A percentile compares a stretch with the other conserved stretches of the same genome.
These are phyloP conservation scores for Pseudomyrmex pallidus DNA, from an alignment of 1,140 invertebrate genomes.

Conservation along the genomic window DNA sequence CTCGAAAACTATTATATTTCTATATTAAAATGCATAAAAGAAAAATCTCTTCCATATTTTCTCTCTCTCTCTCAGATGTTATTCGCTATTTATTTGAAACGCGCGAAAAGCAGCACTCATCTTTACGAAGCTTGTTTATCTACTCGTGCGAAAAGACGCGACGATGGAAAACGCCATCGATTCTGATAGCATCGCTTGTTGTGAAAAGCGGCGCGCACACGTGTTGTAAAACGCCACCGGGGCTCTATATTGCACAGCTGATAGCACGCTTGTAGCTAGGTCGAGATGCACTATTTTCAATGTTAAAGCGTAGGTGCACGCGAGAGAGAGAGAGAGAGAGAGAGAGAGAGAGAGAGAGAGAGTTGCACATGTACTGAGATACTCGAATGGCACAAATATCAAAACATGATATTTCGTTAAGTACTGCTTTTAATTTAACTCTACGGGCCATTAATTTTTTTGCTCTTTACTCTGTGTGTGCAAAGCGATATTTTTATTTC, in stretches of 20 bases:
- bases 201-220: neutral
- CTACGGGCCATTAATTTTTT: neutral
- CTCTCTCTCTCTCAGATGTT: neutral
- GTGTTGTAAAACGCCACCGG: slow-evolving; percentile 17
- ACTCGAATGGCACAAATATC: neutral
- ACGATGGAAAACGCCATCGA: slow-evolving; percentile 18
- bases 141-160: neutral
- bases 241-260: neutral
- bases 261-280: neutral
- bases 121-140: neutral
- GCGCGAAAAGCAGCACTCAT: neutral
- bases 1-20: neutral
- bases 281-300: slow-evolving; percentile 37
- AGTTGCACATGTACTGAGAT: neutral
- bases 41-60: neutral
- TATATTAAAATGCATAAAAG: neutral
- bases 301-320: slow-evolving; percentile 30
- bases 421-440: neutral
- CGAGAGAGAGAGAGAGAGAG: too few species aligned
- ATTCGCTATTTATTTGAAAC: neutral
- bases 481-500: slow-evolving; percentile 2
- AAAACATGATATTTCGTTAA: slow-evolving; percentile 1
- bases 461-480: neutral
- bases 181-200: slow-evolving; percentile 24
- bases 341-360: too few species aligned